Evolutionary conservation across 2,888 invertebrate species (phyloP), one percentile per base, ranked within the genome.

Genomic region (Sarcophaga rosellei): DNA sequence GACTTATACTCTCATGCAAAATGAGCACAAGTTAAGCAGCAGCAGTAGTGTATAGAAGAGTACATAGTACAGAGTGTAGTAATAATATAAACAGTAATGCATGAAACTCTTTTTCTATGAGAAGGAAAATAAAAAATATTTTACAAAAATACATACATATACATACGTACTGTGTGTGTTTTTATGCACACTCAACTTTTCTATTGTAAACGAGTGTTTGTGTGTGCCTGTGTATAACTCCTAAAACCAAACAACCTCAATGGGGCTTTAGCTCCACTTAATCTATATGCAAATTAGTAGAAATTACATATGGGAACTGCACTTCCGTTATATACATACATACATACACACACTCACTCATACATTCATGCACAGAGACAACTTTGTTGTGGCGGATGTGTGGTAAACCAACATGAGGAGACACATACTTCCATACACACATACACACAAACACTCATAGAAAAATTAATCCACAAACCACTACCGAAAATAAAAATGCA

Each of bases 201-300:
- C 35, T 3, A 35, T 1, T 35, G 10, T 35, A 35, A 35, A 35
- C 35, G 25, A 25, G 25, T 25, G 25, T 25, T 35, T 2, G 8
- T 35, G 47, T 15, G 3, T 62, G 23, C 8, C 35, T 62, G 17
- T 17, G 47, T 63, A 17, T 59, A 78, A 65, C 74, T 81, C 35
- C 74, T 59, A 72, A 77, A 86, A 70, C 84, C 86, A 81, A 86
- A 81, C 66, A 86, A 84, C 80, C 84, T 80, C 85, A 85, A 83
- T 83, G 82, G 87, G 79, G 82, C 87, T 87, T 85, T 85, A 86
- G 86, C 81, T 84, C 65, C 78, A 79, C 84, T 83, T 88, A 89
- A 89, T 88, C 89, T 89, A 89, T 88, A 89, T 89, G 89, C 89
- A 89, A 89, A 89, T 89, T 89, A 88, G 88, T 83, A 86, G 85